Percentiles rank a stretch among this genome's conserved stretches.
These are phyloP conservation scores for Ageneiosus marmoratus DNA, from an alignment of 2,113 vertebrate genomes.

Conservation along the genomic window DNA sequence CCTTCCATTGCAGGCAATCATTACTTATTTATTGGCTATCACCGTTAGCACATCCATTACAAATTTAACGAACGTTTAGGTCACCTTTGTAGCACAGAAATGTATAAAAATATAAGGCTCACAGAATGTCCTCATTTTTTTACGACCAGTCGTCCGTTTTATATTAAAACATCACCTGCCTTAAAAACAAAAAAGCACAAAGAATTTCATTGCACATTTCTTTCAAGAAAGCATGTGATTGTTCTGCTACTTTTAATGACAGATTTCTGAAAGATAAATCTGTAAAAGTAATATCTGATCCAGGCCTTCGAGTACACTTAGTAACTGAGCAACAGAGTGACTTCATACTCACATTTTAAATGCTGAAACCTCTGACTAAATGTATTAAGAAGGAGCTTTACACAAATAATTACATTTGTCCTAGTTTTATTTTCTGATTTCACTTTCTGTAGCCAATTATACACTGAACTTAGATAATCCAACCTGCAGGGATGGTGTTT, in stretches of 20 bases:
- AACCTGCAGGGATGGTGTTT: neutral
- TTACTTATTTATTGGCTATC: slow-evolving; percentile 2
- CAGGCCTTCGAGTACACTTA: neutral
- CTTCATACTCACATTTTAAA: slow-evolving; percentile 24
- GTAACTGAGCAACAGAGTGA: slow-evolving; percentile 20
- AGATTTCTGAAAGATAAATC: neutral
- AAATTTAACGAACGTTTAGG: neutral
- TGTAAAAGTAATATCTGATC: slow-evolving; percentile 7
- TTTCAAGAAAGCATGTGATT: neutral
- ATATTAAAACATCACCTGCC: neutral
- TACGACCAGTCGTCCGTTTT: neutral
- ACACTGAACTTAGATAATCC: neutral
- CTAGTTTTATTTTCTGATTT: neutral
- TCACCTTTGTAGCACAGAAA: neutral
- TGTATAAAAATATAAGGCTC: neutral
- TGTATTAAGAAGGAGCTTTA: neutral
- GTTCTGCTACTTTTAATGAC: neutral
- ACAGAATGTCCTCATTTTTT: neutral
- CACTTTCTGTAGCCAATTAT: neutral
- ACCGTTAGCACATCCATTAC: neutral
- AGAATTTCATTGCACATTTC: neutral
- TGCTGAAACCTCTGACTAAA: slow-evolving; percentile 11
- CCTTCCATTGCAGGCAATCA: neutral
- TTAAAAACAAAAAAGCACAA: slow-evolving; percentile 13
- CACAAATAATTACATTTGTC: neutral